These are phyloP conservation scores for Cephus cinctus DNA, from an alignment of 1,140 invertebrate species.

Conservation along the genomic window DNA sequence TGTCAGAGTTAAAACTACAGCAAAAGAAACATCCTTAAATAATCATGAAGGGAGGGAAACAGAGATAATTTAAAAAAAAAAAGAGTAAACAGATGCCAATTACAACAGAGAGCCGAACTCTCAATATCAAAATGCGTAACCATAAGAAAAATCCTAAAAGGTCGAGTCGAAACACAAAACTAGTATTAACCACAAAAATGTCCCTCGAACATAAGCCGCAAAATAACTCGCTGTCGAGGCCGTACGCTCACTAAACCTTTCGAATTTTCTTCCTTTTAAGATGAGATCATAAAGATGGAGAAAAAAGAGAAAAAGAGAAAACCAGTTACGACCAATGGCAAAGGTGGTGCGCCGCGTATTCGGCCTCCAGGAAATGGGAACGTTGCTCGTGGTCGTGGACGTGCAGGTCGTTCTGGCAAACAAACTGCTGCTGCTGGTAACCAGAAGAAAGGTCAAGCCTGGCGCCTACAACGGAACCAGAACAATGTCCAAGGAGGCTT, in stretches of 20 bases:
- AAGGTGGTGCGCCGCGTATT: constrained; percentile 19
- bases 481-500: constrained; percentile 26
- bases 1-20: too few species aligned
- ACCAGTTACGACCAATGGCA: constrained; percentile 26
- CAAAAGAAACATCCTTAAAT: too few species aligned
- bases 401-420: constrained; percentile 25
- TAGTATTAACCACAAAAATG: too few species aligned
- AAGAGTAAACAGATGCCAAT: too few species aligned
- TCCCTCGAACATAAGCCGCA: too few species aligned
- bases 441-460: constrained; percentile 24
- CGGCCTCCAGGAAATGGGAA: constrained; percentile 19
- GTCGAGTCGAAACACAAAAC: too few species aligned
- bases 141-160: too few species aligned
- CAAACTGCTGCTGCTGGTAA: constrained; percentile 3
- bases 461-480: constrained; percentile 11
- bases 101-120: too few species aligned
- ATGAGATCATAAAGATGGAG: constrained; percentile 57
- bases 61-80: too few species aligned
- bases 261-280: constrained; percentile 54
- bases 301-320: constrained; percentile 53
- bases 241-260: constrained; percentile 42
- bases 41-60: too few species aligned
- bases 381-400: constrained; percentile 21
- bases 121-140: too few species aligned
- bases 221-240: constrained; percentile 28